Evolutionary conservation across 2,113 vertebrate genomes (phyloP), one percentile per base, ranked within the genome.

Genomic region (Hemicordylus capensis): DNA sequence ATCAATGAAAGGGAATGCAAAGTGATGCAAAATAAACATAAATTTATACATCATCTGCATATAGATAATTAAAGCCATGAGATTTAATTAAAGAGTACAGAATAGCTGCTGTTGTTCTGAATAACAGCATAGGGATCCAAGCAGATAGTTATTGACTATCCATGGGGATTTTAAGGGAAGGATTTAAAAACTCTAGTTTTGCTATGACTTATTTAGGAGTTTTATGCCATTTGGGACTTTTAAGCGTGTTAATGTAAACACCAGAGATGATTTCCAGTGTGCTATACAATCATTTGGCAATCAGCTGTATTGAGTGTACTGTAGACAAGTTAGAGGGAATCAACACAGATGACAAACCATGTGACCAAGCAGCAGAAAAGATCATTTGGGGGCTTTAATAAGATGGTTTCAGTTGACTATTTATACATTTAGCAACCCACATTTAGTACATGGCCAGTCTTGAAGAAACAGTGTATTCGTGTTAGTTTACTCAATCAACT

Each of bases 61-160:
- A 75, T 77, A 89, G 85, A 80, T 93, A 92, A 92, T 82, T 93
- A 90, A 94, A 94, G 83, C 59, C 17, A 56, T 84, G 76, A 90
- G 90, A 84, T 90, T 89, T 92, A 91, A 90, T 93, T 93, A 90
- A 91, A 85, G 64, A 78, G 28, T 88, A 42, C 85, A 76, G 78
- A 88, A 86, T 93, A 76, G 59, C 76, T 91, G 67, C 81, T 90
- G 79, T 84, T 91, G 67, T 87, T 81, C 83, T 87, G 83, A 88
- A 82, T 73, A 85, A 94, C n/a, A 75, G 85, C 54, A 59, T 37
- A 48, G 46, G 84, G 70, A 79, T 86, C 89, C 89, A 76, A 90
- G 81, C 6, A 8, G 75, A 83, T 69, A 89, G 86, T 81, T 39
- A 85, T 34, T 81, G 75, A 78, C 58, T 85, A 63, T 0, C 0